These are phyloP conservation scores for Bagarius yarrelli DNA, from an alignment of 2,113 vertebrate genomes.

Conservation along the genomic window DNA sequence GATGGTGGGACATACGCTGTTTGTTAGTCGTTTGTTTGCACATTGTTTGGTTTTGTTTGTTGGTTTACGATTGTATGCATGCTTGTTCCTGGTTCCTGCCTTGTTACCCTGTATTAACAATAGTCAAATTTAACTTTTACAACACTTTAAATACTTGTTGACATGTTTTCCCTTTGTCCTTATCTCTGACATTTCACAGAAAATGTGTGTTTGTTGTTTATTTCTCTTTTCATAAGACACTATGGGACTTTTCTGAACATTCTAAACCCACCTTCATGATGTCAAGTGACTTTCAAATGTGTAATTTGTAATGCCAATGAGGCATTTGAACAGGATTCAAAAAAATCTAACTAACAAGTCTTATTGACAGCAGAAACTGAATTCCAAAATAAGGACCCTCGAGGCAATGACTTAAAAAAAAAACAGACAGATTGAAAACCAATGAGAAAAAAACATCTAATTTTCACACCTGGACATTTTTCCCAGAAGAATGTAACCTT, in stretches of 20 bases:
- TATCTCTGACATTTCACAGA: not conserved
- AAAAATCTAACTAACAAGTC: conserved; percentile 6
- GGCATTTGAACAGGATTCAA: not conserved
- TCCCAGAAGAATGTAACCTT: conserved; percentile 39
- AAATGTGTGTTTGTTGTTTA: not conserved
- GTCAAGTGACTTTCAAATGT: conserved; percentile 5
- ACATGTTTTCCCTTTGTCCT: no score
- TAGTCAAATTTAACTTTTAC: no score
- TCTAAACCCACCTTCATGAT: not conserved
- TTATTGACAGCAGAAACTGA: conserved; percentile 23
- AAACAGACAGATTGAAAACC: not conserved
- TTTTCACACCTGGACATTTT: conserved; percentile 43
- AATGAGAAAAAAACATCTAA: conserved; percentile 22
- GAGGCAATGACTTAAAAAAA: conserved; percentile 40
- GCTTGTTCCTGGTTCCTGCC: no score
- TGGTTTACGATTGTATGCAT: no score
- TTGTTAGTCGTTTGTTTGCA: no score
- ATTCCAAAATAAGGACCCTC: not conserved
- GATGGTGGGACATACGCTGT: no score
- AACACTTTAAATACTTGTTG: no score
- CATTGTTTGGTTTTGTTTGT: no score
- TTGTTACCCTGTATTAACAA: no score
- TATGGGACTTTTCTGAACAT: not conserved
- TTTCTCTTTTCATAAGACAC: not conserved
- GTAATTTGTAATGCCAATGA: not conserved